Base-by-base conservation (phyloP, 2,113 vertebrate genomes). In the Turdus rufiventris region DNA sequence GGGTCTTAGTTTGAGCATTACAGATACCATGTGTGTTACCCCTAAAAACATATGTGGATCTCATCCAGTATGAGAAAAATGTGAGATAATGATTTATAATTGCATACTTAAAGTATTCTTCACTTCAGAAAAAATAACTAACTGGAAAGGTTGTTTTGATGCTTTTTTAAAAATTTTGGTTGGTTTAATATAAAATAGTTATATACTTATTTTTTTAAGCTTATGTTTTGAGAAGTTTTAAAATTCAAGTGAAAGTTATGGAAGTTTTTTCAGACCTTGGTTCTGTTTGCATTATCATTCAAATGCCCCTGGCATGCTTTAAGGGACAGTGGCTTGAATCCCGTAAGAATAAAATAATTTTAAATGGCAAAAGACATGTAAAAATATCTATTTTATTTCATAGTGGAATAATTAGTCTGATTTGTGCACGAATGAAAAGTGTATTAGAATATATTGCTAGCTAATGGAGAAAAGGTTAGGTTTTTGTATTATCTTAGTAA, bases 301-400 rank as follows among this genome's bases (percentile, higher is more conserved):
- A 63, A 21, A 73, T 92, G 94, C 83, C 57, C 40, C 83, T 94
- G 88, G 83, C 83, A 76, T 88, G 88, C 78, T 95, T 88, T 91
- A 95, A 97, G 92, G 92, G 80, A 93, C 61, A 92, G 74, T 96
- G 89, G 43, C 58, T 93, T 71, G 68, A 86, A 88, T 91, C 74
- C 54, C 61, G 3, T 72, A 88, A 85, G 88, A 85, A 88, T 18
- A 75, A 53, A 53, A 88, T 71, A 10, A 56, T 50, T 93, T 94
- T 50, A 96, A 89, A 93, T 89, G 80, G 77, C 33, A 70, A 95
- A 92, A 93, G 54, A 78, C 43, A 43, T 76, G 85, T 93, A 47
- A 82, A 87, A 95, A 94, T 91, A 77, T 43, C 63, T 78, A 29
- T 73, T 76, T 88, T 63, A 80, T 66, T 95, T 92, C 36, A 56